These are phyloP conservation scores for Lamellibrachia columna DNA, from an alignment of 2,888 invertebrate genomes.

Conservation along the genomic window DNA sequence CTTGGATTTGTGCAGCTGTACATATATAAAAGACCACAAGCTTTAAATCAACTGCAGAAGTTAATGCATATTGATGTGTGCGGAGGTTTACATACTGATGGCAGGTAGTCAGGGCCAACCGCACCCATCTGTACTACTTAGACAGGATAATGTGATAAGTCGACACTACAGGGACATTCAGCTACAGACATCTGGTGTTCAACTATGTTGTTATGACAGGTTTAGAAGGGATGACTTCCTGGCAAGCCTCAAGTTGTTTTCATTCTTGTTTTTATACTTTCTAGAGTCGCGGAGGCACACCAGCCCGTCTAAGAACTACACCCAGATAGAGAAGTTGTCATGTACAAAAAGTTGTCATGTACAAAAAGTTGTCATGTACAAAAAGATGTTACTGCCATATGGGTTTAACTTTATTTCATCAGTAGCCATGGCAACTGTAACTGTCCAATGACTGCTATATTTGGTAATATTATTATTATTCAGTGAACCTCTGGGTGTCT, in stretches of 20 bases:
- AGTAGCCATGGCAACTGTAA: neutral
- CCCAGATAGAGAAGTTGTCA: neutral
- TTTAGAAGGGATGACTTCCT: neutral
- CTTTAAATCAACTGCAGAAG: neutral
- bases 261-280: neutral
- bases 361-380: neutral
- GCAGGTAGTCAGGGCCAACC: neutral
- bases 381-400: neutral
- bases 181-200: neutral
- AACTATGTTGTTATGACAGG: neutral
- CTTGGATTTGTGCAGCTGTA: neutral
- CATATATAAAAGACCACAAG: neutral
- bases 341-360: neutral
- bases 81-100: neutral
- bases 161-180: neutral
- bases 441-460: neutral
- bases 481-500: neutral
- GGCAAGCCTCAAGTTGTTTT: neutral
- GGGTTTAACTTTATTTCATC: neutral
- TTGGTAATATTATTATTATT: neutral
- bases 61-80: slow-evolving; percentile 1
- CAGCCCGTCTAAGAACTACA: neutral
- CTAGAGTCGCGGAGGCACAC: neutral
- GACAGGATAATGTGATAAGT: neutral
- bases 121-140: neutral